Evolutionary conservation across 1,140 invertebrate genomes (phyloP).

Genomic region (Formica exsecta): DNA sequence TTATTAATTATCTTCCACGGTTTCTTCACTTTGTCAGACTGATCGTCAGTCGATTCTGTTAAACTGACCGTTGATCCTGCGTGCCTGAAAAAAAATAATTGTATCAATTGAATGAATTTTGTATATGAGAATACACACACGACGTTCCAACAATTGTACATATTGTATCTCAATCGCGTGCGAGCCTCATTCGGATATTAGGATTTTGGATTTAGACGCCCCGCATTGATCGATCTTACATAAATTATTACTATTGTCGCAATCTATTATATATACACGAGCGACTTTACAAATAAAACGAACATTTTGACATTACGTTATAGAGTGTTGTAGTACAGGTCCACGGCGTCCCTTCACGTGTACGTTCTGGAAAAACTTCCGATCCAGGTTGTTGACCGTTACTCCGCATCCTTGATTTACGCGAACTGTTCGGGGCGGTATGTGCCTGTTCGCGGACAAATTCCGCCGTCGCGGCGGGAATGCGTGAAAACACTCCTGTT

Average conservation of each 20-base stretch:
- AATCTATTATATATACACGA: slow-evolving; percentile 24
- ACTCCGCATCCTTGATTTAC: slow-evolving; percentile 85
- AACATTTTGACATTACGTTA: slow-evolving; percentile 66
- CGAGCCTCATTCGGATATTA: neutral
- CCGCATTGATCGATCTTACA: slow-evolving; percentile 34
- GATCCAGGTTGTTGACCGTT: slow-evolving; percentile 87
- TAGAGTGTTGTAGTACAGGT: slow-evolving; percentile 61
- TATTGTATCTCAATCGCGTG: slow-evolving; percentile 41
- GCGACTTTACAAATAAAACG: slow-evolving; percentile 72
- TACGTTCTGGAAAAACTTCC: slow-evolving; percentile 87
- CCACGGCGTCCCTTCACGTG: slow-evolving; percentile 86
- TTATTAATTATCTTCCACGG: slow-evolving; percentile 94
- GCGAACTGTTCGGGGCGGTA: slow-evolving; percentile 87
- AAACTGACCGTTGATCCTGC: slow-evolving; percentile 77
- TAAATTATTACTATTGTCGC: slow-evolving; percentile 59
- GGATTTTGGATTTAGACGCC: neutral
- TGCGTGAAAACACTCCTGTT: slow-evolving; percentile 90
- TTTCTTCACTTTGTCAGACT: slow-evolving; percentile 86
- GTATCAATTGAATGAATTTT: slow-evolving; percentile 63
- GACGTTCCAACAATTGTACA: neutral
- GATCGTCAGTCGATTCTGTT: slow-evolving; percentile 72
- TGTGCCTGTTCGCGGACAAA: slow-evolving; percentile 80
- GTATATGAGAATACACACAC: slow-evolving; percentile 24
- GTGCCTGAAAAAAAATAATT: slow-evolving; percentile 83
- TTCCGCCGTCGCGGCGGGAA: slow-evolving; percentile 85